These are phyloP conservation scores for Rallus limicola DNA, from an alignment of 2,113 vertebrate genomes.

Conservation along the genomic window DNA sequence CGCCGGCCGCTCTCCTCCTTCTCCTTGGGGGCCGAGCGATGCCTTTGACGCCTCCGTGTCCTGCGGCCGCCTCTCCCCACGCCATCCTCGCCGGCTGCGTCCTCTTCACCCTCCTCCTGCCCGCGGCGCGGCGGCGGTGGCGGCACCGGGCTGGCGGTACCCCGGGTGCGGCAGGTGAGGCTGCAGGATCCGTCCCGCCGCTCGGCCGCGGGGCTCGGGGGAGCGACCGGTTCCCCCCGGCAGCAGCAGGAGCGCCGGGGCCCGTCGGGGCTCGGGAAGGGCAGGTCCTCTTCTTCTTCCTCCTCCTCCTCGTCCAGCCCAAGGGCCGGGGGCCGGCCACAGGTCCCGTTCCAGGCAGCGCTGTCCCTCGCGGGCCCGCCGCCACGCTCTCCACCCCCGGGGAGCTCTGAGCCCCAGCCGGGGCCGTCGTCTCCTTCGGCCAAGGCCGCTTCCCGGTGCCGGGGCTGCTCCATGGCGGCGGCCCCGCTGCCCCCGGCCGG, in stretches of 20 bases:
- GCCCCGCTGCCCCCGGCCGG: background rate
- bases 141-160: background rate
- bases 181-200: constrained; percentile 25
- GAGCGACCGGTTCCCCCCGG: background rate
- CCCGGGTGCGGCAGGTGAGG: constrained; percentile 2
- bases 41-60: constrained; percentile 35
- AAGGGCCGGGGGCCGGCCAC: background rate
- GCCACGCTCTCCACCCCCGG: background rate
- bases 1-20: background rate
- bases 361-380: background rate
- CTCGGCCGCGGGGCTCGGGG: background rate
- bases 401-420: background rate
- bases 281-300: background rate
- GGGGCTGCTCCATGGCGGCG: background rate
- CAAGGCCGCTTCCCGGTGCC: background rate
- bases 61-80: constrained; percentile 35
- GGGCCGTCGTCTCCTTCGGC: background rate
- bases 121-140: background rate
- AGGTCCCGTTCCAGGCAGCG: constrained; percentile 45
- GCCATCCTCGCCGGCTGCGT: background rate
- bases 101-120: constrained; percentile 37
- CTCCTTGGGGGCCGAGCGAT: constrained; percentile 42
- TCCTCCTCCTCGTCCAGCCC: background rate
- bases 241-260: constrained; percentile 19
- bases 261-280: background rate